phyloP scores from a whole-genome alignment of 2,888 invertebrate genomes.

The Gasteruption jaculator region DNA sequence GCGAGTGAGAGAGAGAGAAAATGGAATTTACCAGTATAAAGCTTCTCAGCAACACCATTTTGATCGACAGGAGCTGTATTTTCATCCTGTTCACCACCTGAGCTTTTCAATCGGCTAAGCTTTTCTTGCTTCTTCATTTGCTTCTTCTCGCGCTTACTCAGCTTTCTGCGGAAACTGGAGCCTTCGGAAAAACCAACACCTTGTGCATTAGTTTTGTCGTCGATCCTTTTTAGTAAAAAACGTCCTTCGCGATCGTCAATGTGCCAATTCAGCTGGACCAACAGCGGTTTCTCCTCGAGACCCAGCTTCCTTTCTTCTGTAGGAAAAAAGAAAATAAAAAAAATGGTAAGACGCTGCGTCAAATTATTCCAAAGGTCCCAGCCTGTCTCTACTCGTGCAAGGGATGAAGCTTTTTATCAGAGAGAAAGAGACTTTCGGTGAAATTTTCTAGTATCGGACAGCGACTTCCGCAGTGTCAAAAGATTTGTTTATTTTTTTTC shows the following conservation, averaged over 20 bases:
- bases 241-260: constrained; percentile 97
- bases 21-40: constrained; percentile 84
- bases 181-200: constrained; percentile 67
- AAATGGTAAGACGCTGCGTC: not conserved
- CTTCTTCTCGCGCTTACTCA: constrained; percentile 97
- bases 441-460: too few species aligned
- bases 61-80: constrained; percentile 62
- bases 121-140: constrained; percentile 94
- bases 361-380: constrained; percentile 7
- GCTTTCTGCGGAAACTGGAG: constrained; percentile 84
- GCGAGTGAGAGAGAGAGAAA: too few species aligned
- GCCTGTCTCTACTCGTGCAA: too few species aligned
- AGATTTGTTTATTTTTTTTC: too few species aligned
- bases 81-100: constrained; percentile 54
- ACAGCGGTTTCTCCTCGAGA: constrained; percentile 88
- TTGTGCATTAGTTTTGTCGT: constrained; percentile 72
- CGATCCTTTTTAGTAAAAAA: constrained; percentile 87
- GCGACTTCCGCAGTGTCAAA: too few species aligned
- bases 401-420: too few species aligned
- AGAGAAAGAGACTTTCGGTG: too few species aligned
- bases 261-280: constrained; percentile 99
- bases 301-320: constrained; percentile 84
- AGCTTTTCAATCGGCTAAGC: constrained; percentile 71
- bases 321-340: constrained; percentile 2
- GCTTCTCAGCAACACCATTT: constrained; percentile 81